Evolutionary conservation across 2,888 invertebrate genomes (phyloP), one percentile per base, ranked within the genome.

Genomic region (Xestia c-nigrum): DNA sequence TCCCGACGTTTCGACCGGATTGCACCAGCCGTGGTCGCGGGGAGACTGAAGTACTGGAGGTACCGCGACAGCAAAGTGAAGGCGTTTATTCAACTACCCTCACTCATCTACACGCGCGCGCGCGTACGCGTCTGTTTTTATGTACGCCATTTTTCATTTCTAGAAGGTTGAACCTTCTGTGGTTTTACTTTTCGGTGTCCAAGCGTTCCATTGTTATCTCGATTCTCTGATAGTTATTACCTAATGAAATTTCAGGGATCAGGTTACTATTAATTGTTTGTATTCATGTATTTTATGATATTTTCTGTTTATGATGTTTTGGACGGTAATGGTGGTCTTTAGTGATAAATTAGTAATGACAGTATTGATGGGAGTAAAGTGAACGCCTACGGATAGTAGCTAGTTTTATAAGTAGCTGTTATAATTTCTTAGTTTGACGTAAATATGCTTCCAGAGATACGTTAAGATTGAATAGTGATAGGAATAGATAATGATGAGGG

Each of bases 261-360:
- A n/a, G 76, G 87, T 88, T 88, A 85, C 88, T 78, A 88, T 88
- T 88, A 88, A 88, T 88, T 87, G 87, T 86, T 78, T 74, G 78
- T 74, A 74, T 70, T 84, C 72, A 59, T 73, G 74, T 83, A 83
- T 81, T 82, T 83, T 85, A 78, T 69, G 64, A 73, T 73, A 81
- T 86, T 84, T 85, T 84, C 78, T 67, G 69, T 80, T 78, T 72
- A 74, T 67, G 61, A 31, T 76, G 43, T 72, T 71, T 74, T 50
- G 12, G 75, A 69, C 59, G 52, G 61, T 80, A 80, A 83, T 85
- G 38, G 65, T 40, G 16, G 64, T 69, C 21, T 74, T 81, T 74
- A 74, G 71, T 63, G 40, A 80, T 83, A 82, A 75, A 75, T 82
- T 81, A 12, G 83, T 83, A 83, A 65, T 50, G 66, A 80, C 50